phyloP scores from a whole-genome alignment of 2,888 invertebrate species.

The Lumbricus terrestris region DNA sequence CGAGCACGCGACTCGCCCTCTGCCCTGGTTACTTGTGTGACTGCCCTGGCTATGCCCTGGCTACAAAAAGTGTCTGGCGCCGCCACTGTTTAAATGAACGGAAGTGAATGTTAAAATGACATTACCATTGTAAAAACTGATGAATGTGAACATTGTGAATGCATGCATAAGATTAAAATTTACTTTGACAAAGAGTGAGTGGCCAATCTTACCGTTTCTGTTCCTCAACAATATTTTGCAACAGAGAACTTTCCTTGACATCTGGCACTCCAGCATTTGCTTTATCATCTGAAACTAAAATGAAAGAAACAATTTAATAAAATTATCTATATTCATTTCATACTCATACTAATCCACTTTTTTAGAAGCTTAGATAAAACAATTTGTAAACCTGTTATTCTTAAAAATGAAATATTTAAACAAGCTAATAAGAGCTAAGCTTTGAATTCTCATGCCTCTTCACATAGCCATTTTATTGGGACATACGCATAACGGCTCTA shows the following conservation, averaged over 20 bases:
- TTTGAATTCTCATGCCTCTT: background rate
- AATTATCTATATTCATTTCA: background rate
- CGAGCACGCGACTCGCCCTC: no score
- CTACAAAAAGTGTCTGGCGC: no score
- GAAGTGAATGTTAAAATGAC: no score
- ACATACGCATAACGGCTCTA: background rate
- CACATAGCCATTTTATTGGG: background rate
- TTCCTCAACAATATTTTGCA: slow-evolving; percentile 11
- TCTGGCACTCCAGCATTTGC: background rate
- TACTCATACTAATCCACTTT: background rate
- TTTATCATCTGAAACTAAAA: background rate
- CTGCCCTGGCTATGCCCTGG: no score
- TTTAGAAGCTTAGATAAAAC: background rate
- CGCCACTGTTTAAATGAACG: no score
- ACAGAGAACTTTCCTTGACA: background rate
- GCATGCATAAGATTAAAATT: no score
- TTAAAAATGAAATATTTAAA: background rate
- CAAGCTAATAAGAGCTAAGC: background rate
- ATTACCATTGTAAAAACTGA: no score
- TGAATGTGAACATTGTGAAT: no score
- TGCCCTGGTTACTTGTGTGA: no score
- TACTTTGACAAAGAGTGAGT: no score
- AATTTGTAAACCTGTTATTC: background rate
- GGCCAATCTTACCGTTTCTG: slow-evolving; percentile 7
- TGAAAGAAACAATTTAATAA: background rate